These are phyloP conservation scores for Stomatorhinus ivindoensis DNA, from an alignment of 2,113 vertebrate genomes.

Conservation along the genomic window DNA sequence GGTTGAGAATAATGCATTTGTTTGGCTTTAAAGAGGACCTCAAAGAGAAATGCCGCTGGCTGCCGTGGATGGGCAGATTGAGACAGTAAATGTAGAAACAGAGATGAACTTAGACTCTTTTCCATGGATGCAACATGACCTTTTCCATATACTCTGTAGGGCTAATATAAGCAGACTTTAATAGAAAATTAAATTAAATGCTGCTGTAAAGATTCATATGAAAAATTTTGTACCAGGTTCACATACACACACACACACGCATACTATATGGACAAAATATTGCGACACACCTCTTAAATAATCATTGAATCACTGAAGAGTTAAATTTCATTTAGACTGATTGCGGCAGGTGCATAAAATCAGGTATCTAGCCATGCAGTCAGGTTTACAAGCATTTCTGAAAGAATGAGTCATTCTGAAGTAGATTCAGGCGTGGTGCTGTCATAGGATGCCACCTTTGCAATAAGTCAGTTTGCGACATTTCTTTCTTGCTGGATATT, in stretches of 20 bases:
- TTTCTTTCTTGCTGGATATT: too few relatives aligned
- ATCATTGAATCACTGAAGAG: too few relatives aligned
- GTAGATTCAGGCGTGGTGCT: too few relatives aligned
- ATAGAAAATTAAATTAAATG: neutral
- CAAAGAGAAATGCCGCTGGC: neutral
- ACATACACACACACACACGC: neutral
- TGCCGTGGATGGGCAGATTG: neutral
- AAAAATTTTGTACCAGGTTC: neutral
- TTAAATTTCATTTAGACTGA: too few relatives aligned
- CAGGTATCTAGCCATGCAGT: too few relatives aligned
- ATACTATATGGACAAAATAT: too few relatives aligned
- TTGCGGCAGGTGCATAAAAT: too few relatives aligned
- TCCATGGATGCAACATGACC: neutral
- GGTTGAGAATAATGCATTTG: slow-evolving; percentile 6
- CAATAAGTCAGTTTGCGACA: too few relatives aligned
- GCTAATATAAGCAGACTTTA: neutral
- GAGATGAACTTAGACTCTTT: neutral
- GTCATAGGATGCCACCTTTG: too few relatives aligned
- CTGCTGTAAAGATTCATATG: neutral
- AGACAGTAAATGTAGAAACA: neutral
- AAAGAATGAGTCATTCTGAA: too few relatives aligned
- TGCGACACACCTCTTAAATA: too few relatives aligned
- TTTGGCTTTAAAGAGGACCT: neutral
- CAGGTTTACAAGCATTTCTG: too few relatives aligned
- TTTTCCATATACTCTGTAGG: neutral